Base-by-base conservation (phyloP, 2,113 vertebrate species). In the Eclectus roratus region DNA sequence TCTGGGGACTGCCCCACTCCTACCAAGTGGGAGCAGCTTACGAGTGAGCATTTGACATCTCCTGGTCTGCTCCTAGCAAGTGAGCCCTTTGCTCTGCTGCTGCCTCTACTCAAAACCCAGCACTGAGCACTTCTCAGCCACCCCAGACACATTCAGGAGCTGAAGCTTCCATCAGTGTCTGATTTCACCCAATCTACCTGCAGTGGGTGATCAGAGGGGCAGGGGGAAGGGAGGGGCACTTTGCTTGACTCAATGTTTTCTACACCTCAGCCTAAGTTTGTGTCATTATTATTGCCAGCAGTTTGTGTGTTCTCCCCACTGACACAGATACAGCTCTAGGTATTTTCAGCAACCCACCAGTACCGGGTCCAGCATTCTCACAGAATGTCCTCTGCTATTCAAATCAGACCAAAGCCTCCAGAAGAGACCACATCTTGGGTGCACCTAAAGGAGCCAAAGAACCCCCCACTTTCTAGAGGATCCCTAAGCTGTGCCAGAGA, bases 171-270 rank as follows among this genome's bases (percentile, higher is more conserved):
- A 87, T 47, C 31, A 81, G 92, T 61, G 70, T 69, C 88, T 90
- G 58, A 87, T 91, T 96, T 93, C 93, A 95, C 65, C 78, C 50
- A 64, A 89, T 91, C 89, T 70, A 68, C 80, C 84, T 81, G 73
- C 80, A 93, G 13, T 2, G 12, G 50, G 76, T 77, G 66, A 91
- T 43, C 69, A n/a, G 44, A 93, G 43, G 79, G 76, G 77, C 64
- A 88, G 28, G 20, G 43, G 80, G 28, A 76, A 86, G 44, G 27
- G 6, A 28, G 21, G 6, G 17, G 35, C 1, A 5, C 63, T 85
- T 68, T 20, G 11, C 63, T 52, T 82, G 53, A 58, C n/a, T 85
- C 44, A 27, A 7, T 20, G 4, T 56, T 71, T 94, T 91, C 83
- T 39, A 77, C 18, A 58, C 49, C 65, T 89, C 24, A 64, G 70